These are phyloP conservation scores for Epinephelus awoara DNA, from an alignment of 2,797 vertebrate genomes.

Conservation along the genomic window DNA sequence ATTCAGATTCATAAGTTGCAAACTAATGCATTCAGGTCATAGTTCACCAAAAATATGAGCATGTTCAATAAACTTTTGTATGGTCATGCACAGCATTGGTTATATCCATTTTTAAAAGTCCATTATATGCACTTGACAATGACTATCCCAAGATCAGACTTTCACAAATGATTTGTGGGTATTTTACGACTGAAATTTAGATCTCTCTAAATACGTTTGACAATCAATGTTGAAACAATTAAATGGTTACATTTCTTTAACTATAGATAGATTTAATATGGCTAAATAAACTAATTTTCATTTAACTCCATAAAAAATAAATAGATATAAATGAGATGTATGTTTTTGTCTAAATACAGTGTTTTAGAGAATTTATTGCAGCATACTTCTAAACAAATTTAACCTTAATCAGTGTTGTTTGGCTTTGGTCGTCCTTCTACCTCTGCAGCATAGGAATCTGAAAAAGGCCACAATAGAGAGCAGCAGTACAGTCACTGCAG, in stretches of 20 bases:
- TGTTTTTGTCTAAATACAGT: not conserved
- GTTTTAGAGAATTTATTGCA: not conserved
- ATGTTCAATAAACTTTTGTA: no score
- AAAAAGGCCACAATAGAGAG: conserved; percentile 36
- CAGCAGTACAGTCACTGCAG: conserved; percentile 12
- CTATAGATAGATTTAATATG: not conserved
- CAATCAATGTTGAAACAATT: not conserved
- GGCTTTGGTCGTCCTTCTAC: conserved; percentile 56
- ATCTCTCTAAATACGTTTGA: not conserved
- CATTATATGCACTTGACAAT: no score
- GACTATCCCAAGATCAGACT: not conserved
- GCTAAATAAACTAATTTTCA: not conserved
- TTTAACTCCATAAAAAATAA: not conserved
- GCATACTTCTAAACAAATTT: not conserved
- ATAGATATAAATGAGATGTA: not conserved
- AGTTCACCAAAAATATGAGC: no score
- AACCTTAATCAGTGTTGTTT: conserved; percentile 62
- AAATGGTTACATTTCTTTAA: not conserved
- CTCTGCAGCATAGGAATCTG: conserved; percentile 62
- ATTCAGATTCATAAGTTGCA: no score
- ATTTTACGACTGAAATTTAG: not conserved
- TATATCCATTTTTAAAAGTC: no score
- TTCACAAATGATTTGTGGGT: conserved; percentile 1
- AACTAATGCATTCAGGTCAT: no score
- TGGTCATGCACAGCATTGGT: no score